Evolutionary conservation across 2,797 vertebrate species (phyloP).

Genomic region (Sparus aurata): DNA sequence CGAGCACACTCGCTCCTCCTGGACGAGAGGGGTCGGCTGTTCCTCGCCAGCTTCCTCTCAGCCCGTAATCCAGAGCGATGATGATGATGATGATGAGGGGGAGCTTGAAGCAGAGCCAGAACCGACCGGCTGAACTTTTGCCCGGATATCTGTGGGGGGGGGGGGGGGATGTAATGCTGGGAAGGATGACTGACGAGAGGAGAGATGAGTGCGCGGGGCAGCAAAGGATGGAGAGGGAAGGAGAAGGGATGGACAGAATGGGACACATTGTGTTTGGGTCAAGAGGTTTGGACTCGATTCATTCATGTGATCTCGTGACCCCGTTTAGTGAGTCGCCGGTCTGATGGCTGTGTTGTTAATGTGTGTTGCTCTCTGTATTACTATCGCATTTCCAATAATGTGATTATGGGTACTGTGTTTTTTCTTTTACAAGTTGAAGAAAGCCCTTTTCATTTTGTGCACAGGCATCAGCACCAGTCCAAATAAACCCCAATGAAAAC

Average conservation of each 20-base stretch:
- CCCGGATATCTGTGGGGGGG: conserved; percentile 23
- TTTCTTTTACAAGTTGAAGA: conserved; percentile 16
- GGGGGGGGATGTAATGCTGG: conserved; percentile 6
- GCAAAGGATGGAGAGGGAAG: not conserved
- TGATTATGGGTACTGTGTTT: conserved; percentile 1
- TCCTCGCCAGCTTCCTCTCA: conserved; percentile 24
- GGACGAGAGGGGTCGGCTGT: conserved; percentile 31
- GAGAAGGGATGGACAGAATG: conserved; percentile 33
- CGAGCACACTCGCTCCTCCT: conserved; percentile 1
- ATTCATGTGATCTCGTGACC: conserved; percentile 44
- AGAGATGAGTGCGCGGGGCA: not conserved
- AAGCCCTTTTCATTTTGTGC: conserved; percentile 2
- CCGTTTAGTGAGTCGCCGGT: conserved; percentile 39
- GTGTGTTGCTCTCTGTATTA: conserved; percentile 5
- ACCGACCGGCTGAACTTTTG: conserved; percentile 58
- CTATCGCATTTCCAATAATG: conserved; percentile 11
- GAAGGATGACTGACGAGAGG: not conserved
- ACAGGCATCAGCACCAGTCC: not conserved
- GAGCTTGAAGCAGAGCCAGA: conserved; percentile 57
- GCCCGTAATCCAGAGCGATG: conserved; percentile 51
- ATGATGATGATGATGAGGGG: conserved; percentile 46
- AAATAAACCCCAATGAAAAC: not conserved
- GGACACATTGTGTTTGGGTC: conserved; percentile 54
- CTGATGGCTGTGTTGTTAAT: not conserved
- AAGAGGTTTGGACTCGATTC: conserved; percentile 45